Conservation (phyloP, 2,113 vertebrate genomes). For the Crotalus horridus region DNA sequence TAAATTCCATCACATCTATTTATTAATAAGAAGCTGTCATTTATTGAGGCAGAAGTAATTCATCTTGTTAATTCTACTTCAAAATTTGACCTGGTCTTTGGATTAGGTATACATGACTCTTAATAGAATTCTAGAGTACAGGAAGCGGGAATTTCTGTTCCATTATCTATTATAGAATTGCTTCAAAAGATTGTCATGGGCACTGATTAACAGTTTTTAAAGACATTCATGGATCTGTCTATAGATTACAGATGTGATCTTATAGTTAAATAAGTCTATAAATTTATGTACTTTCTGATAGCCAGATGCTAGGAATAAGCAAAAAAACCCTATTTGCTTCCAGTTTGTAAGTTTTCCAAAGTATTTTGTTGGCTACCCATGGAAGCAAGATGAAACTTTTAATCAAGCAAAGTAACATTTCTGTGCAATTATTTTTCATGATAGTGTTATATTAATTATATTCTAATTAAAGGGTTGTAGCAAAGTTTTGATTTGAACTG, state of each 20-base stretch:
- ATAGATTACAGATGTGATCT: background rate
- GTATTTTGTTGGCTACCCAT: background rate
- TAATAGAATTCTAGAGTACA: background rate
- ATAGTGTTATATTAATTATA: background rate
- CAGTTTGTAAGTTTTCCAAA: background rate
- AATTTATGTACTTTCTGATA: background rate
- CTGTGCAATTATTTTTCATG: background rate
- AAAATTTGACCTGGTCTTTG: conserved; percentile 2
- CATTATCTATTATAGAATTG: background rate
- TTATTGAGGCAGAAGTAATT: conserved; percentile 36
- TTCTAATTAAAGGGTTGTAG: background rate
- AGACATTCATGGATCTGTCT: background rate
- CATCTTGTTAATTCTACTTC: conserved; percentile 27
- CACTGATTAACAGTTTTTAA: background rate
- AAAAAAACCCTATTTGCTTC: background rate
- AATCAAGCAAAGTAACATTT: background rate
- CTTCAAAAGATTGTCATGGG: background rate
- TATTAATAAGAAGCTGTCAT: conserved; percentile 38
- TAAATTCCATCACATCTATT: background rate
- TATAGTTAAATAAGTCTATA: background rate
- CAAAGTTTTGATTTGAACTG: background rate
- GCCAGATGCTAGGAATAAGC: background rate
- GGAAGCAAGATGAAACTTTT: background rate
- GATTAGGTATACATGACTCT: background rate
- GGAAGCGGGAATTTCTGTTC: background rate